phyloP scores from a whole-genome alignment of 2,113 vertebrate species.

The Zapus hudsonius region DNA sequence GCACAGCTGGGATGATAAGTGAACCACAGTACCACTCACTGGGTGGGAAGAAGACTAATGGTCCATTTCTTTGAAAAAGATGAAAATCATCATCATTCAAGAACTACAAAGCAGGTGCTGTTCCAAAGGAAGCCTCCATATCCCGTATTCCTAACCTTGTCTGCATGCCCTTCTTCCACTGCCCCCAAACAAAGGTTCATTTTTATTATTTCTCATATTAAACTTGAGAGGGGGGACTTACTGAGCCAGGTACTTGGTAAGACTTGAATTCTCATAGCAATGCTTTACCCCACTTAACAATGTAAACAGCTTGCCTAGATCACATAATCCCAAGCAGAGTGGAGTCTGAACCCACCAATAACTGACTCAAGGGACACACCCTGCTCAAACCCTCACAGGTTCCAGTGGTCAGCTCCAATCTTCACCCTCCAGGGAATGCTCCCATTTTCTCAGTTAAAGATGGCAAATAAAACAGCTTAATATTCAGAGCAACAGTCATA shows the following conservation, averaged over 20 bases:
- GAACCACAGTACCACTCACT: background rate
- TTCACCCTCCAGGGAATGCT: background rate
- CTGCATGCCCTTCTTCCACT: background rate
- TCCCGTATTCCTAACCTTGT: background rate
- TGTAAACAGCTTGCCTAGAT: background rate
- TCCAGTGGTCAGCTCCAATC: background rate
- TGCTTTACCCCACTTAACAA: background rate
- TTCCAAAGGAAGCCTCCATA: background rate
- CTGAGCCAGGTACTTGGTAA: background rate
- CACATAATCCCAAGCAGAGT: background rate
- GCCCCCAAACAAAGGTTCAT: background rate
- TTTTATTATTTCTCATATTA: background rate
- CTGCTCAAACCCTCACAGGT: background rate
- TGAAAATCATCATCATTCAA: background rate
- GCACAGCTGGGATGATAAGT: background rate
- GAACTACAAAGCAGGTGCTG: background rate
- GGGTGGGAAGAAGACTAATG: background rate
- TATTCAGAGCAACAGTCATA: background rate
- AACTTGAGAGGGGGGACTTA: constrained; percentile 18
- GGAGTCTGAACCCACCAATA: background rate
- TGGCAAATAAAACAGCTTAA: background rate
- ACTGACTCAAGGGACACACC: background rate
- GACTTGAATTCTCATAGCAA: background rate
- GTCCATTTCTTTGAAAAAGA: background rate
- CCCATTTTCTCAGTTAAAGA: background rate